These are phyloP conservation scores for Apoderus coryli DNA, from an alignment of 2,888 invertebrate genomes.

Conservation along the genomic window DNA sequence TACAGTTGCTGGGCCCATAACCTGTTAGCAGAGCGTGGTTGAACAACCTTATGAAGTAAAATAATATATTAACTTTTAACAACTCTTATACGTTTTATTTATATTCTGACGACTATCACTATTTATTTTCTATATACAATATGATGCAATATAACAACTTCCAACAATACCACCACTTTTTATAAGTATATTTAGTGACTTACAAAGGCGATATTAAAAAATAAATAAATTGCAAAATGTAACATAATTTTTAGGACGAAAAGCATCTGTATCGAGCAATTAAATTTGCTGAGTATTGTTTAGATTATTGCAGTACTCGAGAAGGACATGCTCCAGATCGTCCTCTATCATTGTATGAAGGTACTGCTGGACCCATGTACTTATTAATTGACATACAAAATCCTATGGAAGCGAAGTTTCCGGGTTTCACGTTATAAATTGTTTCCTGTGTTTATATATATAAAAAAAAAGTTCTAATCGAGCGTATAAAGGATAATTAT, in stretches of 20 bases:
- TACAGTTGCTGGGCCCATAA: too few species aligned
- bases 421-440: slow-evolving; percentile 43
- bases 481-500: too few species aligned
- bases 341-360: slow-evolving; percentile 76
- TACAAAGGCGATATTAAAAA: not conserved
- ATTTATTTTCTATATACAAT: too few species aligned
- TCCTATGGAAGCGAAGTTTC: slow-evolving; percentile 55
- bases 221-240: not conserved
- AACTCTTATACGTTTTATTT: too few species aligned
- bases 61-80: too few species aligned
- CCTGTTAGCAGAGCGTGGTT: too few species aligned
- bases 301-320: slow-evolving; percentile 50
- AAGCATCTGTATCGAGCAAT: slow-evolving; percentile 60
- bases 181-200: not conserved
- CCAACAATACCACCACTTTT: not conserved
- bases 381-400: slow-evolving; percentile 54
- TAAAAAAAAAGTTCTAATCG: too few species aligned
- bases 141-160: not conserved
- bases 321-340: slow-evolving; percentile 60
- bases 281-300: slow-evolving; percentile 71
- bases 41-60: too few species aligned
- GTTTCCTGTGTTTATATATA: too few species aligned
- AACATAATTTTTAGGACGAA: slow-evolving; percentile 39
- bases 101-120: too few species aligned
- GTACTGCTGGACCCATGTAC: slow-evolving; percentile 62